A percentile compares a stretch with the other conserved stretches of the same genome.
Conservation (phyloP, 2,888 invertebrate genomes). For the Andrena fulva region DNA sequence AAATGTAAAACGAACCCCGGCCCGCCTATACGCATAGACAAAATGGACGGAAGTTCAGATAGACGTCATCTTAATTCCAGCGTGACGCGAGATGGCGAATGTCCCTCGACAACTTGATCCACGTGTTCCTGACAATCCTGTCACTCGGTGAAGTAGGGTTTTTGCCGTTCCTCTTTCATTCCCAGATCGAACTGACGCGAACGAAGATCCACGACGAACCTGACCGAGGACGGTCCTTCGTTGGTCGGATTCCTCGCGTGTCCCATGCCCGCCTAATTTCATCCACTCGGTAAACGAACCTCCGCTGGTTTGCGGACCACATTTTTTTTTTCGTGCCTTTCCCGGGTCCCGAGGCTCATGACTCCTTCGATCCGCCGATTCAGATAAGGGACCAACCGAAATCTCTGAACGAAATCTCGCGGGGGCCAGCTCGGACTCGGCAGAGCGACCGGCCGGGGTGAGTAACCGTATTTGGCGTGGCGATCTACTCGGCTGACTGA, state of each 20-base stretch:
- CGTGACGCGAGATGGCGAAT: constrained; percentile 39
- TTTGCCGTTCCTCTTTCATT: constrained; percentile 23
- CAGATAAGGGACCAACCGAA: constrained; percentile 71
- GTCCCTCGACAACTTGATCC: constrained; percentile 41
- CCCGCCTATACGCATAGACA: not conserved
- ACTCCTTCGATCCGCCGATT: constrained; percentile 73
- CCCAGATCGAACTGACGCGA: constrained; percentile 16
- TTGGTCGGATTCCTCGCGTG: constrained; percentile 50
- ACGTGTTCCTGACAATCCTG: constrained; percentile 1
- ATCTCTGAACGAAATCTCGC: constrained; percentile 68
- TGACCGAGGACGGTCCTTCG: not conserved
- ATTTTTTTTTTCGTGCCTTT: constrained; percentile 30
- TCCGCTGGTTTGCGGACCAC: not conserved
- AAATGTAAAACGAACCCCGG: not conserved
- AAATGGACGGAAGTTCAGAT: constrained; percentile 20
- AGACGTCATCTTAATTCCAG: constrained; percentile 36
- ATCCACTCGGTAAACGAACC: constrained; percentile 46
- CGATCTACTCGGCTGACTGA: constrained; percentile 50
- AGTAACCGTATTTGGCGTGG: constrained; percentile 78
- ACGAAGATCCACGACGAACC: constrained; percentile 30
- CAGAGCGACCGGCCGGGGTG: constrained; percentile 67
- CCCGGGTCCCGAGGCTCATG: constrained; percentile 26
- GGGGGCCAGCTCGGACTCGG: constrained; percentile 56
- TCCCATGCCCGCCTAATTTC: constrained; percentile 55
- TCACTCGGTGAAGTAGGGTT: not conserved